These are phyloP conservation scores for Cremastobaeus sp. DNA, from an alignment of 2,888 invertebrate species.

Conservation along the genomic window DNA sequence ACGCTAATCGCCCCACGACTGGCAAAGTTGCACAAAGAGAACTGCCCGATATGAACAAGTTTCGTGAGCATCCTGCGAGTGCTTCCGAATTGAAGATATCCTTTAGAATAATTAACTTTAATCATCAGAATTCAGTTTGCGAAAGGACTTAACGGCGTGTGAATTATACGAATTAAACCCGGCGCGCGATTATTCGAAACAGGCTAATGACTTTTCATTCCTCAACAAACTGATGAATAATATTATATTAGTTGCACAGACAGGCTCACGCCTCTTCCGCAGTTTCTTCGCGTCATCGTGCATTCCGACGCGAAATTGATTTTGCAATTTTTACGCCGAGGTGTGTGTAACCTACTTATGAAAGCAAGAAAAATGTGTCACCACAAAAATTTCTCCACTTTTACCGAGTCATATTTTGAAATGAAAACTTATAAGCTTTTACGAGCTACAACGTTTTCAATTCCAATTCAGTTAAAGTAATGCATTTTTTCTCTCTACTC, in stretches of 20 bases:
- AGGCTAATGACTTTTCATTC: slow-evolving; percentile 11
- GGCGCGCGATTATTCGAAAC: slow-evolving; percentile 6
- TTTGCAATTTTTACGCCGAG: slow-evolving; percentile 25
- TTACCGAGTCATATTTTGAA: slow-evolving; percentile 24
- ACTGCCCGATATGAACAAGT: slow-evolving; percentile 34
- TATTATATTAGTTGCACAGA: not conserved
- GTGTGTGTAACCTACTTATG: slow-evolving; percentile 33
- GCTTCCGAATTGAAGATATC: slow-evolving; percentile 30
- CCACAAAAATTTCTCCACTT: slow-evolving; percentile 31
- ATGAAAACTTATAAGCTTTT: slow-evolving; percentile 47
- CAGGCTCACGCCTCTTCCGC: not conserved
- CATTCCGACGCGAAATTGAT: slow-evolving; percentile 27
- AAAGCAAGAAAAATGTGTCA: slow-evolving; percentile 35
- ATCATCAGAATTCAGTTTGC: slow-evolving; percentile 16
- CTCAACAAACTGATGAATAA: not conserved
- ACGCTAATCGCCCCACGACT: slow-evolving; percentile 60
- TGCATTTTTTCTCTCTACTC: slow-evolving; percentile 25
- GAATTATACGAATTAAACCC: slow-evolving; percentile 17
- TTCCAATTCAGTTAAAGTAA: slow-evolving; percentile 39
- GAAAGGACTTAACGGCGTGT: slow-evolving; percentile 14
- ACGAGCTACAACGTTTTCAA: slow-evolving; percentile 18
- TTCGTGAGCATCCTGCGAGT: slow-evolving; percentile 25
- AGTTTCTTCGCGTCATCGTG: not conserved
- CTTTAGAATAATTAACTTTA: slow-evolving; percentile 32
- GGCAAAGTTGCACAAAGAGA: slow-evolving; percentile 32